These are phyloP conservation scores for Girardia tigrina DNA, from an alignment of 2,888 invertebrate species.

Conservation along the genomic window DNA sequence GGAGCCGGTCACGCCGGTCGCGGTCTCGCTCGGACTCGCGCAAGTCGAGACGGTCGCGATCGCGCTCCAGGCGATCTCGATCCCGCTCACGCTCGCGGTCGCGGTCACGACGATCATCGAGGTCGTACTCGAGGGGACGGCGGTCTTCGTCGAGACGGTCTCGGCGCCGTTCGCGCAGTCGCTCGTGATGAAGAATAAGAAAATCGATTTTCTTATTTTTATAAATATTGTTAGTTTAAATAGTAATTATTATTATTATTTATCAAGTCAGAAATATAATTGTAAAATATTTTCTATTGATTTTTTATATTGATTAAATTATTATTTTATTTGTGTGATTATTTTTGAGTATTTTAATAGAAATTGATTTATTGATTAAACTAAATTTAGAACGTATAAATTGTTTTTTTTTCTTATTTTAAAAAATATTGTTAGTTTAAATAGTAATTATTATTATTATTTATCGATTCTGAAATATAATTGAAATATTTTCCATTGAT, in stretches of 20 bases:
- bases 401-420: too few species aligned
- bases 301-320: too few species aligned
- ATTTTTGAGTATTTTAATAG: too few species aligned
- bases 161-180: neutral
- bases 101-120: neutral
- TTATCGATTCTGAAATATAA: constrained; percentile 1
- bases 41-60: neutral
- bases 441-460: neutral
- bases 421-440: too few species aligned
- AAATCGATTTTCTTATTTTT: too few species aligned
- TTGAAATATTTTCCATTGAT: neutral
- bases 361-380: too few species aligned
- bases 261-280: neutral
- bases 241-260: neutral
- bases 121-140: neutral
- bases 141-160: neutral
- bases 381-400: too few species aligned
- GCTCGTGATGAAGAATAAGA: too few species aligned
- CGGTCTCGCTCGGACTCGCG: neutral
- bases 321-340: too few species aligned
- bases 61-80: neutral
- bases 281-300: neutral
- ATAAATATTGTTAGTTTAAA: too few species aligned
- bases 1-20: neutral
- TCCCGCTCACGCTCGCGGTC: neutral